A percentile compares a stretch with the other conserved stretches of the same genome.
Evolutionary conservation across 1,140 invertebrate species (phyloP).

Genomic region (Drosophila melanica): DNA sequence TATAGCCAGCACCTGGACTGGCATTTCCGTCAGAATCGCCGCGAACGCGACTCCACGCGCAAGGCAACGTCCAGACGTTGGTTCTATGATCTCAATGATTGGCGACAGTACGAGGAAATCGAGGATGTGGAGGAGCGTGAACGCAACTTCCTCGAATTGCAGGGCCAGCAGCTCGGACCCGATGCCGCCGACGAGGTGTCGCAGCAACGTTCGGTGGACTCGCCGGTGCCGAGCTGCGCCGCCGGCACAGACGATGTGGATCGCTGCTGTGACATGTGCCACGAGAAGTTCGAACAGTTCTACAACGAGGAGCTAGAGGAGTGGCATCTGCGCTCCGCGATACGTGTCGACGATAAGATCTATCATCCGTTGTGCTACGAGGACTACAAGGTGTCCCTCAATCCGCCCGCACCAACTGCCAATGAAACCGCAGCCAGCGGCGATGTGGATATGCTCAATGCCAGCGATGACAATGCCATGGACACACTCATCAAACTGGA

Average conservation of each 20-base stretch:
- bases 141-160: conserved; percentile 94
- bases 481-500: conserved; percentile 74
- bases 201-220: conserved; percentile 72
- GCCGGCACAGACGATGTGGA: conserved; percentile 86
- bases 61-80: conserved; percentile 93
- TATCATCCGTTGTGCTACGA: conserved; percentile 97
- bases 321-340: conserved; percentile 95
- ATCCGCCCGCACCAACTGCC: conserved; percentile 50
- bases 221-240: conserved; percentile 73
- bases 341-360: conserved; percentile 90
- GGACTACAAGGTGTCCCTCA: conserved; percentile 88
- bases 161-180: conserved; percentile 86
- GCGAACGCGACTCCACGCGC: conserved; percentile 92
- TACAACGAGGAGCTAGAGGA: conserved; percentile 98
- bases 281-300: conserved; percentile 96
- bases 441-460: conserved; percentile 62
- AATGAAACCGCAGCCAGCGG: conserved; percentile 18
- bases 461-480: conserved; percentile 77
- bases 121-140: conserved; percentile 96
- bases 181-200: conserved; percentile 84
- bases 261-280: conserved; percentile 92
- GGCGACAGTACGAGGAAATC: conserved; percentile 97
- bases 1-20: conserved; percentile 98
- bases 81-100: conserved; percentile 96
- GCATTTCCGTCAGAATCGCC: conserved; percentile 97